Conservation (phyloP, 2,888 invertebrate genomes). For the Leucoptera coffeella region DNA sequence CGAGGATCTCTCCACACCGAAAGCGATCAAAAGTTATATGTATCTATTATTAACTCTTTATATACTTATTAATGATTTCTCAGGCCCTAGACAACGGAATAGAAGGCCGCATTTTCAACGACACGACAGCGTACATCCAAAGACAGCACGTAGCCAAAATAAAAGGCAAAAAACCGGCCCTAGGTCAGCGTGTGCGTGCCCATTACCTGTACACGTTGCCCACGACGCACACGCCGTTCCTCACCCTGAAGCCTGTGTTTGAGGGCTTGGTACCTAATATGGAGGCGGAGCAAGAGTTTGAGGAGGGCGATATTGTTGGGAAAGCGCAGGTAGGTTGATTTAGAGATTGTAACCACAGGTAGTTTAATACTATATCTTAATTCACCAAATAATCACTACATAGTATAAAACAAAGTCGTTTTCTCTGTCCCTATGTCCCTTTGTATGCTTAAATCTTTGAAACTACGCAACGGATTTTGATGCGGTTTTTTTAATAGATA, state of each 20-base stretch:
- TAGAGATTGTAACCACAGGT: not conserved
- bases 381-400: no score
- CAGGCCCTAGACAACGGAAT: slow-evolving; percentile 47
- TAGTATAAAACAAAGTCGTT: no score
- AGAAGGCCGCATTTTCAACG: slow-evolving; percentile 41
- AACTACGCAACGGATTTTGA: no score
- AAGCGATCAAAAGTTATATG: slow-evolving; percentile 1
- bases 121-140: slow-evolving; percentile 44
- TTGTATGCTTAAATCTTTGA: no score
- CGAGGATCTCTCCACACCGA: no score
- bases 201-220: slow-evolving; percentile 65
- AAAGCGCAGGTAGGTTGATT: slow-evolving; percentile 31
- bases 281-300: slow-evolving; percentile 19
- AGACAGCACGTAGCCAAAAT: slow-evolving; percentile 36
- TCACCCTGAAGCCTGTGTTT: slow-evolving; percentile 46
- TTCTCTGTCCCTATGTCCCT: no score
- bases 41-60: slow-evolving; percentile 2
- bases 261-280: slow-evolving; percentile 20
- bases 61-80: no score
- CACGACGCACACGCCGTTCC: slow-evolving; percentile 60
- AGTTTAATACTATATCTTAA: no score
- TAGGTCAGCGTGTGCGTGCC: slow-evolving; percentile 48
- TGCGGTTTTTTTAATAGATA: no score
- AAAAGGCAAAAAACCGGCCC: slow-evolving; percentile 27
- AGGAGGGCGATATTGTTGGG: slow-evolving; percentile 53